Evolutionary conservation across 2,888 invertebrate species (phyloP).

Genomic region (Tiliacea aurago): DNA sequence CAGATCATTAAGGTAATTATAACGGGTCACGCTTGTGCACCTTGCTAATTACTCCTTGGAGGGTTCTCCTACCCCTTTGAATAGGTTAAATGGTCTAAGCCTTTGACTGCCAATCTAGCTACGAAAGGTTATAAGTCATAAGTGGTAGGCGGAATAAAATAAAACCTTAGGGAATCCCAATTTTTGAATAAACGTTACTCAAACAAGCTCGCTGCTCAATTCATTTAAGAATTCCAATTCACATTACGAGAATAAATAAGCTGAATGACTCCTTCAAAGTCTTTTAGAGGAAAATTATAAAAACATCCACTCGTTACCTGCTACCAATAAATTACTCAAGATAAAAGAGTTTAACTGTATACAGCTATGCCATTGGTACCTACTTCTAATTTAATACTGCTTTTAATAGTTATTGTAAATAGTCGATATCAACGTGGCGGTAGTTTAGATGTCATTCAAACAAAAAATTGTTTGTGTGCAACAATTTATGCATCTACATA

Average conservation of each 20-base stretch:
- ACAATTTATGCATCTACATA: too few relatives aligned
- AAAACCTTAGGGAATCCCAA: neutral
- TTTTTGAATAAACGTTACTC: neutral
- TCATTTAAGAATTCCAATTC: too few relatives aligned
- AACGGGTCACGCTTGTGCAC: constrained; percentile 70
- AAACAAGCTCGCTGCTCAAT: neutral
- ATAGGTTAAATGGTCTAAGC: too few relatives aligned
- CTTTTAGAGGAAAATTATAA: too few relatives aligned
- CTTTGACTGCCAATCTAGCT: constrained; percentile 48
- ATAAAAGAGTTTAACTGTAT: too few relatives aligned
- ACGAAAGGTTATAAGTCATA: constrained; percentile 30
- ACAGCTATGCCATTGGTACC: neutral
- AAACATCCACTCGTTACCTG: too few relatives aligned
- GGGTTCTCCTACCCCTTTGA: constrained; percentile 55
- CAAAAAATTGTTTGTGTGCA: neutral
- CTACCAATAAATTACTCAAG: neutral
- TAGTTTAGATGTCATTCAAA: neutral
- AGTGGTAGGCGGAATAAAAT: constrained; percentile 17
- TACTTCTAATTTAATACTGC: neutral
- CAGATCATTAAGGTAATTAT: constrained; percentile 70
- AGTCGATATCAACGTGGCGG: neutral
- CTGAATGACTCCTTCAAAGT: too few relatives aligned
- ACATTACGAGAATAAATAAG: too few relatives aligned
- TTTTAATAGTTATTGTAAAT: too few relatives aligned
- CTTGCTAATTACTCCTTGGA: constrained; percentile 63